Conservation (phyloP, 2,113 vertebrate genomes). For the Zosterops pallidus region DNA sequence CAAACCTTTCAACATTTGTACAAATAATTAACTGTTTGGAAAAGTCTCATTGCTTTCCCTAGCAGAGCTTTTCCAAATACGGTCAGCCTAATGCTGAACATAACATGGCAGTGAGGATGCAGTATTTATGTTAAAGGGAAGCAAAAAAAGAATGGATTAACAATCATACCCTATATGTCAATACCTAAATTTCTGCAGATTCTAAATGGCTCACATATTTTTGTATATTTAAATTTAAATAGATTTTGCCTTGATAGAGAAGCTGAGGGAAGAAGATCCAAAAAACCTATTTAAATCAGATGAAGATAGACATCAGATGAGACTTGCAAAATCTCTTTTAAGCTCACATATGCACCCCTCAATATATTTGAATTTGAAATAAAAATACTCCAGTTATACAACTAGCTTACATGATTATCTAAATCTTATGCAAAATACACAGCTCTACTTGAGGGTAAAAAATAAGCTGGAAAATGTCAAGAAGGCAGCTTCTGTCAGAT, state of each 20-base stretch:
- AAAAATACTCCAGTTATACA: constrained; percentile 36
- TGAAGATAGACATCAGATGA: background rate
- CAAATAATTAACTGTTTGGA: background rate
- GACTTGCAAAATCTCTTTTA: constrained; percentile 7
- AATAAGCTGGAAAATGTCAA: constrained; percentile 49
- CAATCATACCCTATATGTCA: background rate
- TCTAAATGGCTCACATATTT: background rate
- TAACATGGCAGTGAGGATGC: background rate
- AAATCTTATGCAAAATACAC: constrained; percentile 26
- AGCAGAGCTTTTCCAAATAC: background rate
- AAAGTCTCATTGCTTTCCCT: background rate
- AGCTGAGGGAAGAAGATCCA: background rate
- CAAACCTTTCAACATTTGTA: background rate
- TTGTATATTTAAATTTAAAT: background rate
- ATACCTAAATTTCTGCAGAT: background rate
- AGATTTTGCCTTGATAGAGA: background rate
- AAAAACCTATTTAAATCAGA: constrained; percentile 21
- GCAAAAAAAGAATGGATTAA: background rate
- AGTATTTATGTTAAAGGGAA: background rate
- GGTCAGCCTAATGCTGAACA: background rate
- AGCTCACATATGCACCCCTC: background rate
- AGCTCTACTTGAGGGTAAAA: constrained; percentile 23
- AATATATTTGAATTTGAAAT: background rate
- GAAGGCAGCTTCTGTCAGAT: constrained; percentile 18
- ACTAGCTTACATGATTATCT: constrained; percentile 38